Base-by-base conservation (phyloP, 2,113 vertebrate species). In the Dipodomys ordii region DNA sequence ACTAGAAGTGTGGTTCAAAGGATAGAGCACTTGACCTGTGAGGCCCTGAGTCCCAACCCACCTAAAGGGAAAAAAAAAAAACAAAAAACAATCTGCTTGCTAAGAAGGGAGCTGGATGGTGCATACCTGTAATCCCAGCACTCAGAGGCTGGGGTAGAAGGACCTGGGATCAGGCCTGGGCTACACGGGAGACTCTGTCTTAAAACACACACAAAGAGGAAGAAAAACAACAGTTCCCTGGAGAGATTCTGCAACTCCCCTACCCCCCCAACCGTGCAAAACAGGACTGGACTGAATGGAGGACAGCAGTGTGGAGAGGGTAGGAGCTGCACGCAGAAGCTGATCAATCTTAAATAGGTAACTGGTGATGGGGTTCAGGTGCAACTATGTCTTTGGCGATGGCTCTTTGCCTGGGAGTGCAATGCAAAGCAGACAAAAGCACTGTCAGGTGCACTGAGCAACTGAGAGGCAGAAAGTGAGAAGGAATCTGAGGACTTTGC, bases 321-420 rank as follows among this genome's bases (percentile, higher is more conserved):
- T 25, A 19, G 49, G 62, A 28, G 86, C 71, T 0, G 18, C 39
- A 8, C 1, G 1, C 32, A 57, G 23, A 13, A 53, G 39, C 81
- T 86, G 60, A 77, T 69, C 77, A 6, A 10, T 64, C 73, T 96
- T 97, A 97, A 96, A 76, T 92, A 95, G 92, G 90, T 69, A 53
- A 80, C 6, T 71, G 82, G 57, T 73, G 83, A 96, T 95, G 88
- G 71, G 27, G 53, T 95, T 96, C 97, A 97, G 96, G 96, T 97
- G 96, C 62, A 27, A 25, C 57, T 23, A 69, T 44, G 44, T 25
- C 30, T 82, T 13, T 13, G 0, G 77, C 60, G 32, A 9, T 8
- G 68, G 18, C 82, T 46, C 69, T 39, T 30, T 68, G 68, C 68
- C 72, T 86, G 46, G 64, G 71, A 62, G 78, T 13, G 77, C 87